Percentiles rank a stretch among this genome's conserved stretches.
phyloP scores from a whole-genome alignment of 2,113 vertebrate species.

The Centrocercus urophasianus region DNA sequence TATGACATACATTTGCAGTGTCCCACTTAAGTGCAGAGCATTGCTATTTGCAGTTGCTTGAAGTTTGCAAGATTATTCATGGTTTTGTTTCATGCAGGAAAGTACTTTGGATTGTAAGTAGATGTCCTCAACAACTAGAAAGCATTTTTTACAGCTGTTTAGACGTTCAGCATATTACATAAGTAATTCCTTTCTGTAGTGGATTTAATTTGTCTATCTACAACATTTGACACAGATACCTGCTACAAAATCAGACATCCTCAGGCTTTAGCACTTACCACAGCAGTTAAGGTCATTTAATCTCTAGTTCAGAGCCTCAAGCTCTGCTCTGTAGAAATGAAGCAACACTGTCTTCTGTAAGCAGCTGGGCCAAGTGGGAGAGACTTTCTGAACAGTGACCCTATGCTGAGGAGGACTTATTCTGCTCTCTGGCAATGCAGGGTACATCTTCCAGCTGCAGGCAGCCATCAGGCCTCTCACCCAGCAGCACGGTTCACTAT shows the following conservation, averaged over 20 bases:
- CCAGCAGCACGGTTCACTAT: background rate
- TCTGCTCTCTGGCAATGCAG: rapidly evolving
- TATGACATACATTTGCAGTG: background rate
- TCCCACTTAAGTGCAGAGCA: background rate
- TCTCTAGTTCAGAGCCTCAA: background rate
- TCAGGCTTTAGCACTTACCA: background rate
- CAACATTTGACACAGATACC: constrained; percentile 1
- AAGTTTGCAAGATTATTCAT: background rate
- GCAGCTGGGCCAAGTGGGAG: background rate
- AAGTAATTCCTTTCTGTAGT: background rate
- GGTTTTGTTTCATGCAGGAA: background rate
- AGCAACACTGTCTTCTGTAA: background rate
- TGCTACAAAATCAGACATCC: background rate
- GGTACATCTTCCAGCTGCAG: background rate
- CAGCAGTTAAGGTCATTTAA: background rate
- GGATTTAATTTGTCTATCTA: background rate
- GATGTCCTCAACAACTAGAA: background rate
- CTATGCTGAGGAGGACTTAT: background rate
- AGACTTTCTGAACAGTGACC: background rate
- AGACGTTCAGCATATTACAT: background rate
- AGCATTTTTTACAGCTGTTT: background rate
- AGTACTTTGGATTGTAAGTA: background rate
- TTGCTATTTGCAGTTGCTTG: background rate
- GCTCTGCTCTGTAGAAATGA: background rate
- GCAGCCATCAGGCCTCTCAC: background rate